These are phyloP conservation scores for Dorcus hopei DNA, from an alignment of 2,888 invertebrate species.

Conservation along the genomic window DNA sequence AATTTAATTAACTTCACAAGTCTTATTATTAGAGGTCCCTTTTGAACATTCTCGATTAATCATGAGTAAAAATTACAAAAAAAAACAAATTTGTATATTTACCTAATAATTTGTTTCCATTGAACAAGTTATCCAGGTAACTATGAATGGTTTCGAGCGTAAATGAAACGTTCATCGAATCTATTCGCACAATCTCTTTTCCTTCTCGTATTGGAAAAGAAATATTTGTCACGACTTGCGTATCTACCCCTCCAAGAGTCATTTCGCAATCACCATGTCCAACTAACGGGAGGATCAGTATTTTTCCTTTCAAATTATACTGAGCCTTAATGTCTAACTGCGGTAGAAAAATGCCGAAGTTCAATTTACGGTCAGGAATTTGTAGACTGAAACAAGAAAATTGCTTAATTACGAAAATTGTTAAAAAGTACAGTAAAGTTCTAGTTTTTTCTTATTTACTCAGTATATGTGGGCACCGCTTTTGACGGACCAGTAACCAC, in stretches of 20 bases:
- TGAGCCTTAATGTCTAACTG: slow-evolving; percentile 55
- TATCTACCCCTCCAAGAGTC: slow-evolving; percentile 54
- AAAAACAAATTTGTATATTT: slow-evolving; percentile 20
- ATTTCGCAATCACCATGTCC: slow-evolving; percentile 57
- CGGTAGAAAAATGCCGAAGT: slow-evolving; percentile 57
- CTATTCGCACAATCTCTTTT: slow-evolving; percentile 50
- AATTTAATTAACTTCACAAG: no score
- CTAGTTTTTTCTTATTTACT: slow-evolving; percentile 34
- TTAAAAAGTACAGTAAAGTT: not conserved
- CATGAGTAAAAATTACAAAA: not conserved
- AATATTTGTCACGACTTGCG: slow-evolving; percentile 53
- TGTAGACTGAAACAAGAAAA: slow-evolving; percentile 48
- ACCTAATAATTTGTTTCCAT: slow-evolving; percentile 61
- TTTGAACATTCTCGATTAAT: no score
- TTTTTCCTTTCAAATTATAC: slow-evolving; percentile 59
- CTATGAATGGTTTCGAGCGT: slow-evolving; percentile 54
- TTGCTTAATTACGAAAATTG: not conserved
- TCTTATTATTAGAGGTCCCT: no score
- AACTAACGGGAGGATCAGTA: slow-evolving; percentile 56
- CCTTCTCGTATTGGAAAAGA: slow-evolving; percentile 47
- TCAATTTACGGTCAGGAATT: slow-evolving; percentile 50
- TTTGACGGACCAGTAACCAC: slow-evolving; percentile 58
- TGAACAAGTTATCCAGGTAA: slow-evolving; percentile 58
- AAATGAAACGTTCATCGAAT: slow-evolving; percentile 57
- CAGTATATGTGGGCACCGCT: slow-evolving; percentile 50